These are phyloP conservation scores for Aspidoscelis tigris DNA, from an alignment of 2,113 vertebrate species.

Conservation along the genomic window DNA sequence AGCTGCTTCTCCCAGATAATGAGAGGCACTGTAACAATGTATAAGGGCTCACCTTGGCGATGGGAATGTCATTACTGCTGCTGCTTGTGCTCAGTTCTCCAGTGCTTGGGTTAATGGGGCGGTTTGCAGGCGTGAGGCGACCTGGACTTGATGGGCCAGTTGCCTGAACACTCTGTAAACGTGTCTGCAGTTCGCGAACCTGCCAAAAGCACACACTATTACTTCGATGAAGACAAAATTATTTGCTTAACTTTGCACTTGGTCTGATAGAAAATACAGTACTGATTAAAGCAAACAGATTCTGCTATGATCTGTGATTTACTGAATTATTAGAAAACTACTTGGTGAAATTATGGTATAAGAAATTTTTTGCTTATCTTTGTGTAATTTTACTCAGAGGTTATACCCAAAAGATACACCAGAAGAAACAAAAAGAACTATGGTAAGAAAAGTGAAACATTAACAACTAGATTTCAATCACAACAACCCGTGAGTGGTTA, in stretches of 20 bases:
- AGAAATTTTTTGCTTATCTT: conserved; percentile 8
- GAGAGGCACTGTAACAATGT: not conserved
- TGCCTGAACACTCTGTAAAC: conserved; percentile 84
- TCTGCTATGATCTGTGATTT: not conserved
- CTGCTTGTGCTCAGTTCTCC: conserved; percentile 90
- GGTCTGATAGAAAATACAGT: conserved; percentile 5
- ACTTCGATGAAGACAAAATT: not conserved
- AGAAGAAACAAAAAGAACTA: conserved; percentile 28
- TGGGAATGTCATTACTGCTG: conserved; percentile 90
- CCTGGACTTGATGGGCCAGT: conserved; percentile 82
- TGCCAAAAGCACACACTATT: conserved; percentile 58
- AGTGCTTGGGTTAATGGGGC: conserved; percentile 86
- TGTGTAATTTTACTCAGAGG: not conserved
- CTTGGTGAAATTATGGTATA: not conserved
- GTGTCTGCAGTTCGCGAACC: conserved; percentile 88
- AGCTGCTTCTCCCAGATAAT: not conserved
- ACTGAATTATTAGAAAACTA: rapidly evolving
- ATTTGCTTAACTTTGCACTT: conserved; percentile 3
- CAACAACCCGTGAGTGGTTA: too few species aligned
- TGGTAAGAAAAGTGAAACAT: too few species aligned
- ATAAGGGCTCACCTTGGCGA: conserved; percentile 81
- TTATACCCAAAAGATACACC: conserved; percentile 8
- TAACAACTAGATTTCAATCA: too few species aligned
- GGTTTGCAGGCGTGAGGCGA: conserved; percentile 78
- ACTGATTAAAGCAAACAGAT: not conserved